Evolutionary conservation across 2,797 vertebrate genomes (phyloP).

Genomic region (Rhynchonycteris naso): DNA sequence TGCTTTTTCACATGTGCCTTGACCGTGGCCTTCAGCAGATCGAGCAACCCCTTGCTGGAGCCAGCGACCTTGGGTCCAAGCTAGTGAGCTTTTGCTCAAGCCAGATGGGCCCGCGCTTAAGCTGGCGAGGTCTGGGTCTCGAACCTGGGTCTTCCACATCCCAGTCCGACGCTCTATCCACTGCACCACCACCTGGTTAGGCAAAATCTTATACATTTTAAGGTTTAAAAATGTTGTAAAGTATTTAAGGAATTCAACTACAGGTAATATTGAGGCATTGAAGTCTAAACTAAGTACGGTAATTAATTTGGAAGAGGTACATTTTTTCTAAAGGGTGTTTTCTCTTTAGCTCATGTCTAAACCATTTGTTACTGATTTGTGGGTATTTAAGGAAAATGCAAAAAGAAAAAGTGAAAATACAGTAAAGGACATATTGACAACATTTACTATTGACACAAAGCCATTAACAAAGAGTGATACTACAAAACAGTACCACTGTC

Average conservation of each 20-base stretch:
- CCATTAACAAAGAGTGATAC: background rate
- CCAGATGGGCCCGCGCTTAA: too few relatives aligned
- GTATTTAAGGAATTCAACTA: background rate
- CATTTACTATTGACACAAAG: background rate
- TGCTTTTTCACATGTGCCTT: too few relatives aligned
- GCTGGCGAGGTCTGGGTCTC: too few relatives aligned
- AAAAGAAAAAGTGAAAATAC: slow-evolving; percentile 3
- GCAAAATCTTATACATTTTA: background rate
- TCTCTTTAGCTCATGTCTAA: background rate
- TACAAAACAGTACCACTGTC: background rate
- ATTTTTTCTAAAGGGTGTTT: background rate
- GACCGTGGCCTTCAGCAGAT: too few relatives aligned
- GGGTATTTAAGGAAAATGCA: background rate
- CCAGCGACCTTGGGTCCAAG: too few relatives aligned
- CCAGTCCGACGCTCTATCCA: too few relatives aligned
- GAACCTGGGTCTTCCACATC: too few relatives aligned
- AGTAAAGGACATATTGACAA: background rate
- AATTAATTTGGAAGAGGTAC: slow-evolving; percentile 9
- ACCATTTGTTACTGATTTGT: background rate
- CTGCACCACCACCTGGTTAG: too few relatives aligned
- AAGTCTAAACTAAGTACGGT: background rate
- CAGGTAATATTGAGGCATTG: background rate
- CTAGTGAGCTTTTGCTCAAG: too few relatives aligned
- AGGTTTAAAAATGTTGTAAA: slow-evolving; percentile 1
- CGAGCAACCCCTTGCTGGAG: too few relatives aligned